These are phyloP conservation scores for Xiphorhynchus elegans DNA, from an alignment of 2,113 vertebrate genomes.

Conservation along the genomic window DNA sequence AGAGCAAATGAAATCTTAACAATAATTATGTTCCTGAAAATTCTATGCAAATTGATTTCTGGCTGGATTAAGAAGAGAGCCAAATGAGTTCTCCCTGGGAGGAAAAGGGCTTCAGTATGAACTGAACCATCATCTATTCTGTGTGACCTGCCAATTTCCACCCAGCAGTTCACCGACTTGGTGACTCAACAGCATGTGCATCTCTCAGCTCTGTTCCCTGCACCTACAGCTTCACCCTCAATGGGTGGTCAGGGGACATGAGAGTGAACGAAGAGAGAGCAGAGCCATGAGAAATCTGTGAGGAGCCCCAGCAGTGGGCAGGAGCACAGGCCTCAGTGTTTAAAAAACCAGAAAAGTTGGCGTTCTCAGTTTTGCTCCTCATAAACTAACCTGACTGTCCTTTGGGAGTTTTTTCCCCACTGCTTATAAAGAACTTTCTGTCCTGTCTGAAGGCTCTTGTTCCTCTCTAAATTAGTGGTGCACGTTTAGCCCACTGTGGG, in stretches of 20 bases:
- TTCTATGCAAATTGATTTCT: background rate
- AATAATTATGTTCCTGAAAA: background rate
- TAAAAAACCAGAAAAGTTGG: background rate
- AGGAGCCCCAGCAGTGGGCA: accelerated
- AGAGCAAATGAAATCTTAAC: background rate
- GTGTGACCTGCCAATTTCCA: background rate
- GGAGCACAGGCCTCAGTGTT: background rate
- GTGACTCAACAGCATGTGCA: background rate
- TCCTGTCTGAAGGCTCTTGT: background rate
- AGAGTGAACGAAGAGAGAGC: background rate
- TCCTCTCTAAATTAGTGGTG: background rate
- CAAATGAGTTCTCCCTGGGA: accelerated
- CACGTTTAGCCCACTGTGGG: background rate
- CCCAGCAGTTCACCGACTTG: background rate
- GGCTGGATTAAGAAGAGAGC: background rate
- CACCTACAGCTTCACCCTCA: background rate
- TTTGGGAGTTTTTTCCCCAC: background rate
- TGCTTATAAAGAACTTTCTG: background rate
- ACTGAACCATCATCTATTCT: background rate
- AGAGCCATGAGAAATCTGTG: background rate
- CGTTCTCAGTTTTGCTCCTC: background rate
- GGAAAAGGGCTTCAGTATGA: background rate
- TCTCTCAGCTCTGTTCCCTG: background rate
- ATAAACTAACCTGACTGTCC: background rate
- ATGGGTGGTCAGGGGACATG: accelerated